phyloP scores from a whole-genome alignment of 2,888 invertebrate species.

The Seira sanloemensis region DNA sequence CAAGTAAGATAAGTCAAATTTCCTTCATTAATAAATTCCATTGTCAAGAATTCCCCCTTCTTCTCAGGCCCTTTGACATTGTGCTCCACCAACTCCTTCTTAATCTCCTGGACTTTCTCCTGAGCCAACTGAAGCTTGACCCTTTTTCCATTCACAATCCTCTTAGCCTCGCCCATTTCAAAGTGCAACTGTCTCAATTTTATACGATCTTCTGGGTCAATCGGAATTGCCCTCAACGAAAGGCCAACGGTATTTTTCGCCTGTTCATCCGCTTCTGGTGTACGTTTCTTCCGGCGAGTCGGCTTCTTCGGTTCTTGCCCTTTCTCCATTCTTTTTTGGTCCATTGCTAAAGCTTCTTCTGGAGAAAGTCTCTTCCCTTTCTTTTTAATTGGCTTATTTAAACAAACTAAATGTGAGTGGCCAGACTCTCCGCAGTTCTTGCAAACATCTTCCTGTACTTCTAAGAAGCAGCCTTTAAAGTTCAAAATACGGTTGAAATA shows the following conservation, averaged over 20 bases:
- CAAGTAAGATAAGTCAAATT: too few species aligned
- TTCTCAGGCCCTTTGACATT: too few species aligned
- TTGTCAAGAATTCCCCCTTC: too few species aligned
- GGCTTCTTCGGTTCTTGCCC: background rate
- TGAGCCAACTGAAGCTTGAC: background rate
- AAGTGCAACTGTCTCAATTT: background rate
- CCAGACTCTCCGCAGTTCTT: background rate
- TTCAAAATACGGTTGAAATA: background rate
- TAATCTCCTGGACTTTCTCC: background rate
- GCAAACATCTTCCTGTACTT: background rate
- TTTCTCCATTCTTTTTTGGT: background rate
- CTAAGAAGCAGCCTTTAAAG: background rate
- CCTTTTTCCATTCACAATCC: background rate
- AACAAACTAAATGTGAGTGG: background rate
- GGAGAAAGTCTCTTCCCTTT: background rate
- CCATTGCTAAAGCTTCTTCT: background rate
- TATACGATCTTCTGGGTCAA: too few species aligned
- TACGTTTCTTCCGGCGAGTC: background rate
- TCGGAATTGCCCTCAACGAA: background rate
- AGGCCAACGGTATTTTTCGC: background rate
- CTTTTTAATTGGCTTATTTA: background rate
- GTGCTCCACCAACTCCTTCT: background rate
- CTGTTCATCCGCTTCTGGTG: background rate
- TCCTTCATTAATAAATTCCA: too few species aligned
- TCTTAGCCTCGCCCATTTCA: background rate